Conservation (phyloP, 2,113 vertebrate genomes). For the Limnothrissa miodon region DNA sequence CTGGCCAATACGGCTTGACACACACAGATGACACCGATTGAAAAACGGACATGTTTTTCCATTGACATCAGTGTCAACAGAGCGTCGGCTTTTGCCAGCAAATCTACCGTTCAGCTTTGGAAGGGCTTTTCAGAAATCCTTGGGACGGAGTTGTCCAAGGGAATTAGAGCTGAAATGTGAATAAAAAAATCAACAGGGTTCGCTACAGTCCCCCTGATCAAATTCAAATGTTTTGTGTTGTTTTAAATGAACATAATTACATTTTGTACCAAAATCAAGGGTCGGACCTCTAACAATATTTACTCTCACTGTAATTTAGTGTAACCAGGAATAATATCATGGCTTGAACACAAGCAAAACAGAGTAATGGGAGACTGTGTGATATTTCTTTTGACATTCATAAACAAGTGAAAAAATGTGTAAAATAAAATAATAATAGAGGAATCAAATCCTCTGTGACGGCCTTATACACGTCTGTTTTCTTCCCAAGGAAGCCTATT, state of each 20-base stretch:
- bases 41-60: neutral
- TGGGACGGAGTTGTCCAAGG: conserved; percentile 14
- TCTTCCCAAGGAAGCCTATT: neutral
- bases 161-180: conserved; percentile 27
- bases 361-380: neutral
- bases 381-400: conserved; percentile 14
- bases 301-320: neutral
- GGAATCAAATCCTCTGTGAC: neutral
- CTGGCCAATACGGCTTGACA: neutral
- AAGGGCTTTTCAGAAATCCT: conserved; percentile 36
- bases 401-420: conserved; percentile 16
- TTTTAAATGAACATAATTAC: neutral
- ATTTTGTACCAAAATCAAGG: neutral
- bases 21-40: neutral
- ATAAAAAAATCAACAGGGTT: neutral
- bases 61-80: neutral
- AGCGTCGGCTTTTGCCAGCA: conserved; percentile 15
- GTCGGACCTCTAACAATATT: neutral
- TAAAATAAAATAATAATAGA: conserved; percentile 11
- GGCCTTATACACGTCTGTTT: neutral
- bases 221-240: conserved; percentile 7
- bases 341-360: conserved; percentile 11
- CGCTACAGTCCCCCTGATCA: neutral
- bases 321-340: neutral
- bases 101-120: conserved; percentile 22